phyloP scores from a whole-genome alignment of 2,888 invertebrate species.

The Archips xylosteana region DNA sequence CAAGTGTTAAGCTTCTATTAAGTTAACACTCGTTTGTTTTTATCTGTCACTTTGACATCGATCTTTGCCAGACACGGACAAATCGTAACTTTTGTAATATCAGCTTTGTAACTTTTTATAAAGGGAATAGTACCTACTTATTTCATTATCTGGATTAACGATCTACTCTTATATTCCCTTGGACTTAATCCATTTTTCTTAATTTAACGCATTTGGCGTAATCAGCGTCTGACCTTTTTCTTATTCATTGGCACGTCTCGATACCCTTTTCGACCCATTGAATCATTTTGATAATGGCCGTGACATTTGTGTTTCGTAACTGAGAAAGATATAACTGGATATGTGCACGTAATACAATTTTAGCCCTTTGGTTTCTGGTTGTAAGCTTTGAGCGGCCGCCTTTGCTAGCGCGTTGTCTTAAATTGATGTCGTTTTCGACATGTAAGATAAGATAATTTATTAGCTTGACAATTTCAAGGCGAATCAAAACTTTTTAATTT shows the following conservation, averaged over 20 bases:
- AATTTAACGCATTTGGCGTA: constrained; percentile 29
- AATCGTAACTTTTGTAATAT: too few species aligned
- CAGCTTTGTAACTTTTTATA: neutral
- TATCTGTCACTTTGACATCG: too few species aligned
- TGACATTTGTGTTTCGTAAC: constrained; percentile 76
- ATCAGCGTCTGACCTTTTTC: constrained; percentile 37
- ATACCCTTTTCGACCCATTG: constrained; percentile 62
- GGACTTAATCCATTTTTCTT: constrained; percentile 27
- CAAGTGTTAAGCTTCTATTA: too few species aligned
- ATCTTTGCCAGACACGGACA: too few species aligned
- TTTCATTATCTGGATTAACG: constrained; percentile 17
- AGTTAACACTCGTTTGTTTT: too few species aligned
- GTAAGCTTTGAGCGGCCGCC: constrained; percentile 51
- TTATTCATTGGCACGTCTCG: constrained; percentile 24
- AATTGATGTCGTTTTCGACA: constrained; percentile 49
- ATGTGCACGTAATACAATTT: constrained; percentile 66
- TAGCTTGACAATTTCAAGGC: constrained; percentile 34
- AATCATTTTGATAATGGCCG: constrained; percentile 68
- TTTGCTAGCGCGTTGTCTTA: constrained; percentile 42
- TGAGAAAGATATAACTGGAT: constrained; percentile 62
- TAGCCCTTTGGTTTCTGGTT: constrained; percentile 65
- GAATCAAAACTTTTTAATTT: constrained; percentile 14
- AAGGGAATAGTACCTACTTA: neutral
- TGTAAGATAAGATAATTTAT: constrained; percentile 46
- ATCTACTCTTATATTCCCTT: constrained; percentile 37